A percentile compares a stretch with the other conserved stretches of the same genome.
These are phyloP conservation scores for Drusus annulatus DNA, from an alignment of 1,140 invertebrate species.

Conservation along the genomic window DNA sequence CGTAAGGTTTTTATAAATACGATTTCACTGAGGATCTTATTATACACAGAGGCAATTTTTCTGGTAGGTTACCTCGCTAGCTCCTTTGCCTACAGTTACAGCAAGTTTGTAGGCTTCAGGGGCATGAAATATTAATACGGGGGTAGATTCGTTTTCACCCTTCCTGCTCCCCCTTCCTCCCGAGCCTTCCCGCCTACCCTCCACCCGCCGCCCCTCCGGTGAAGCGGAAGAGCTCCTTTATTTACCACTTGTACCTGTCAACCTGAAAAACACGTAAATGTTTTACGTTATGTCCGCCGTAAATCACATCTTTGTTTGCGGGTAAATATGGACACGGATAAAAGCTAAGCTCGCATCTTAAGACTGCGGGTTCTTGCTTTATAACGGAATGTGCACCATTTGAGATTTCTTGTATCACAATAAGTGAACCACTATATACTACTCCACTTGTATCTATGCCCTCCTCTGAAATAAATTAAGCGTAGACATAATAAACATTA, in stretches of 20 bases:
- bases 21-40: constrained; percentile 34
- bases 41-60: constrained; percentile 42
- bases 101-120: constrained; percentile 30
- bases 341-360: constrained; percentile 37
- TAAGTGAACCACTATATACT: no score
- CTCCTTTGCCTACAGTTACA: constrained; percentile 34
- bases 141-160: constrained; percentile 51
- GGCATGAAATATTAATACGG: constrained; percentile 57
- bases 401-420: not conserved
- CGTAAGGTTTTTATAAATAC: constrained; percentile 30
- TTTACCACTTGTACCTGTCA: constrained; percentile 59
- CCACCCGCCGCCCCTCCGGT: not conserved
- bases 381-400: not conserved
- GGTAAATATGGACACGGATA: constrained; percentile 48
- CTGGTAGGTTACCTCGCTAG: constrained; percentile 35
- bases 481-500: no score
- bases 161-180: not conserved
- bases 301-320: constrained; percentile 59
- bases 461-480: no score
- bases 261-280: constrained; percentile 58
- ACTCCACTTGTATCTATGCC: no score
- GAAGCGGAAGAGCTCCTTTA: constrained; percentile 56
- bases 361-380: not conserved
- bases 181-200: not conserved
- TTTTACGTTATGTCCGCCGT: constrained; percentile 56